Conservation (phyloP, 1,140 invertebrate genomes). For the Danaus melanippus region DNA sequence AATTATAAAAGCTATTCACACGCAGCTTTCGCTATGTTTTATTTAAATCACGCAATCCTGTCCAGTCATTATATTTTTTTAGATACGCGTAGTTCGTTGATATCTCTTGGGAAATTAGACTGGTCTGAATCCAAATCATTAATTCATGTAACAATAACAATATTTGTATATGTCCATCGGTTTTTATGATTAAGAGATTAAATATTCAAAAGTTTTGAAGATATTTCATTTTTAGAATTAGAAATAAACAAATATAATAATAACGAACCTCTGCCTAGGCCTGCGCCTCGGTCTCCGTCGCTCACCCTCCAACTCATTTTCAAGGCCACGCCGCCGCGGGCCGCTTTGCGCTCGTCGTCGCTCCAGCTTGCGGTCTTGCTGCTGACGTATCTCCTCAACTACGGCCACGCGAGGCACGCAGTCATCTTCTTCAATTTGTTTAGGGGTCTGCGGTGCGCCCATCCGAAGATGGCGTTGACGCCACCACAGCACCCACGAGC, state of each 20-base stretch:
- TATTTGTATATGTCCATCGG: too few relatives aligned
- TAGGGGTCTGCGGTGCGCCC: constrained; percentile 67
- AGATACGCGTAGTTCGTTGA: too few relatives aligned
- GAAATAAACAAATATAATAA: constrained; percentile 13
- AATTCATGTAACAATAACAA: too few relatives aligned
- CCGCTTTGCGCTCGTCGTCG: constrained; percentile 34
- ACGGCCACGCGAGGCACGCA: constrained; percentile 48
- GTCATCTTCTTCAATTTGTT: constrained; percentile 57
- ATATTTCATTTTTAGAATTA: not conserved
- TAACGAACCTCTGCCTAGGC: constrained; percentile 38
- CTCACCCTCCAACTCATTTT: constrained; percentile 55
- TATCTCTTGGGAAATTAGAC: too few relatives aligned
- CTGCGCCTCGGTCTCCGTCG: constrained; percentile 43
- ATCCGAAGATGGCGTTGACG: constrained; percentile 66
- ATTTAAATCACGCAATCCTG: constrained; percentile 15
- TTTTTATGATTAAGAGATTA: too few relatives aligned
- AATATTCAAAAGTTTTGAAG: too few relatives aligned
- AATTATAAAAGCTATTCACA: constrained; percentile 31
- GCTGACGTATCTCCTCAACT: constrained; percentile 40
- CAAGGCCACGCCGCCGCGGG: constrained; percentile 53
- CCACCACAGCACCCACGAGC: constrained; percentile 67
- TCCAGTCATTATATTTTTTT: too few relatives aligned
- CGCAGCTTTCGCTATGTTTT: constrained; percentile 22
- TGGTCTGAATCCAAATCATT: too few relatives aligned
- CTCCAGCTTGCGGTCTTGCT: constrained; percentile 52